Conservation (phyloP, 2,888 invertebrate genomes). For the Griposia aprilina region DNA sequence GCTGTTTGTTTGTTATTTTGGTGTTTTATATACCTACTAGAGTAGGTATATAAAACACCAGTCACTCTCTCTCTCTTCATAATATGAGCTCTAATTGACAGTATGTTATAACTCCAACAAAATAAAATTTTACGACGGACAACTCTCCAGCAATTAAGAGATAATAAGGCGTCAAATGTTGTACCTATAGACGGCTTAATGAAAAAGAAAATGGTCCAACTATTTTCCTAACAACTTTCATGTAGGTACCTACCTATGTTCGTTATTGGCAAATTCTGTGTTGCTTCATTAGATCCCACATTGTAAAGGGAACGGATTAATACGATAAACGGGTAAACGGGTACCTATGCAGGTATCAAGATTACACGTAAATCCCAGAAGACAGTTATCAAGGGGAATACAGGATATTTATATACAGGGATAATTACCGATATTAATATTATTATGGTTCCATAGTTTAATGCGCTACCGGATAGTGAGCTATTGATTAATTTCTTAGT, state of each 20-base stretch:
- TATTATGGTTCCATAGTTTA: conserved; percentile 1
- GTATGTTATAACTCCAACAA: conserved; percentile 9
- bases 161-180: conserved; percentile 8
- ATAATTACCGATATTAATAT: conserved; percentile 6
- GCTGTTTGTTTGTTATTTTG: not conserved
- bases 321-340: conserved; percentile 16
- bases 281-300: conserved; percentile 22
- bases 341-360: not conserved
- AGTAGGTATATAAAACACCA: too few relatives aligned
- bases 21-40: not conserved
- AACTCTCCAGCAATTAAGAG: conserved; percentile 15
- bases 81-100: not conserved
- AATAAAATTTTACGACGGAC: conserved; percentile 18
- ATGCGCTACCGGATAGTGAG: not conserved
- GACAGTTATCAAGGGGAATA: conserved; percentile 28
- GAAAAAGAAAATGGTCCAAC: conserved; percentile 23
- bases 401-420: conserved; percentile 24
- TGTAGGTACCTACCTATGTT: conserved; percentile 8
- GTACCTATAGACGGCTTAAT: conserved; percentile 9
- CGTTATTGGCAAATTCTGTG: not conserved
- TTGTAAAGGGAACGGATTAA: conserved; percentile 26
- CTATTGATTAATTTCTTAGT: too few relatives aligned
- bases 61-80: not conserved
- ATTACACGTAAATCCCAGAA: conserved; percentile 10
- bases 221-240: conserved; percentile 1